Conservation (phyloP, 2,797 vertebrate genomes). For the Cossypha polioptera region DNA sequence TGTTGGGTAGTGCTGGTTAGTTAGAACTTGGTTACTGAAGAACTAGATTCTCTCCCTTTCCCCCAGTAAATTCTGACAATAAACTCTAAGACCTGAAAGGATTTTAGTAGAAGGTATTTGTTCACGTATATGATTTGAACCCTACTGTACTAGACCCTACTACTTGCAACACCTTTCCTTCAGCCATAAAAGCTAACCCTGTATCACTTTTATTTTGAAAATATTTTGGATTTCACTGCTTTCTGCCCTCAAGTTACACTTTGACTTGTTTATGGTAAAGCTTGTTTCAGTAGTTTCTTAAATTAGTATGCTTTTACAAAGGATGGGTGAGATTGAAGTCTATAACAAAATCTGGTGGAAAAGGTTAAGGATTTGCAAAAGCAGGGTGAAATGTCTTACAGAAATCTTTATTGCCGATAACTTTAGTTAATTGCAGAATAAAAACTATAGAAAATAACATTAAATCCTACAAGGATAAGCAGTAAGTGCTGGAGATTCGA, state of each 20-base stretch:
- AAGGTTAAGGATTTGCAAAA: slow-evolving; percentile 7
- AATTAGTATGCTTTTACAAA: neutral
- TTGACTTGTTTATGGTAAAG: slow-evolving; percentile 16
- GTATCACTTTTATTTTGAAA: neutral
- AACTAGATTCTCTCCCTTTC: neutral
- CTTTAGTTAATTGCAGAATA: neutral
- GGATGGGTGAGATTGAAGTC: neutral
- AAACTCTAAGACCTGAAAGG: neutral
- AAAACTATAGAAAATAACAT: neutral
- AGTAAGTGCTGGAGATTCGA: neutral
- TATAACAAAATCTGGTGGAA: neutral
- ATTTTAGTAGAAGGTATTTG: neutral
- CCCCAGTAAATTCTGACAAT: neutral
- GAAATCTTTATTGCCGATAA: neutral
- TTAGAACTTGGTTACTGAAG: neutral
- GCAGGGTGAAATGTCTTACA: neutral
- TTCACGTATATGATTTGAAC: neutral
- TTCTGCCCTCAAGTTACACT: neutral
- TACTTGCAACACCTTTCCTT: neutral
- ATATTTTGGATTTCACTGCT: neutral
- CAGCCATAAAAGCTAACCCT: neutral
- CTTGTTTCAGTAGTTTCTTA: neutral
- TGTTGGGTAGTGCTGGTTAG: neutral
- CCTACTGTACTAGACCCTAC: neutral
- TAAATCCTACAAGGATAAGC: neutral